Percentiles rank a stretch among this genome's conserved stretches.
Conservation (phyloP, 2,888 invertebrate genomes). For the Muschampia plurimacula region DNA sequence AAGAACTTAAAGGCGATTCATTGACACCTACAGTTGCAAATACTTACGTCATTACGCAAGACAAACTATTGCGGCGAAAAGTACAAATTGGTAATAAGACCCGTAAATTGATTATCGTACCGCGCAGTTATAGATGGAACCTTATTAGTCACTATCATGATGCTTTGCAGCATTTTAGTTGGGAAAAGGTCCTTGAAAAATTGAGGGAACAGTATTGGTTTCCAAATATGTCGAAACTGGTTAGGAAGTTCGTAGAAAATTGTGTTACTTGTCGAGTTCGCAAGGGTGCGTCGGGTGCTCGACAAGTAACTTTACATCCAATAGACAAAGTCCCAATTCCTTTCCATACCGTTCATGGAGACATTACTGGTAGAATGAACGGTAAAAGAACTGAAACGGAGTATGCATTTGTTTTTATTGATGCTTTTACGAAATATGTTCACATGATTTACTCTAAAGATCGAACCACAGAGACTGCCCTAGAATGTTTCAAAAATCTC, state of each 20-base stretch:
- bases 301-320: constrained; percentile 39
- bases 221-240: constrained; percentile 40
- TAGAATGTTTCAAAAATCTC: constrained; percentile 39
- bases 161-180: constrained; percentile 35
- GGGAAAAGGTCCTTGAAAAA: constrained; percentile 41
- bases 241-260: constrained; percentile 38
- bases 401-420: constrained; percentile 43
- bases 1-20: constrained; percentile 33
- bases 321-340: constrained; percentile 42
- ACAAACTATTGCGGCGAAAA: constrained; percentile 42
- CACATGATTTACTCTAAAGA: constrained; percentile 38
- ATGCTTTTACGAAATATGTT: constrained; percentile 41
- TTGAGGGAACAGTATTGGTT: constrained; percentile 45
- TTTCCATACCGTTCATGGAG: constrained; percentile 42
- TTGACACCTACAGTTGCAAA: constrained; percentile 31
- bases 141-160: constrained; percentile 32
- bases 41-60: constrained; percentile 34
- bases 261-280: constrained; percentile 37
- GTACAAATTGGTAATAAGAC: constrained; percentile 42
- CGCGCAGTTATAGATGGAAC: constrained; percentile 32
- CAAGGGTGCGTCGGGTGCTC: constrained; percentile 38
- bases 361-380: constrained; percentile 44
- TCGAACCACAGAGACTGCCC: constrained; percentile 35
- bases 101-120: constrained; percentile 36
- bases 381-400: constrained; percentile 35